Evolutionary conservation across 2,113 vertebrate species (phyloP).

Genomic region (Sebastes schlegelii): DNA sequence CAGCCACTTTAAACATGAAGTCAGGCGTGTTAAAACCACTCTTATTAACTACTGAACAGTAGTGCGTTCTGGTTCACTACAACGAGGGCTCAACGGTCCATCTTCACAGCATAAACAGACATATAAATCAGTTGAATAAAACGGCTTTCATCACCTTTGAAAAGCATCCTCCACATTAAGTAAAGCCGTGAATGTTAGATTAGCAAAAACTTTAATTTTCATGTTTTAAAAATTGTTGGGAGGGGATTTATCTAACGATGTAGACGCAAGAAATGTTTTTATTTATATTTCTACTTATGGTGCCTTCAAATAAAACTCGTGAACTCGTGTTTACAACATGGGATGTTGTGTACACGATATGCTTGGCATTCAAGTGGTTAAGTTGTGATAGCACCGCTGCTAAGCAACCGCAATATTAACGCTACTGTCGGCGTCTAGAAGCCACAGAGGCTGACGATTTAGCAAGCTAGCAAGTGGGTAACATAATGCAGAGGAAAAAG

Average conservation of each 20-base stretch:
- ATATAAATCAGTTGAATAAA: neutral
- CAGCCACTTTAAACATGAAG: slow-evolving; percentile 51
- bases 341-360: too few relatives aligned
- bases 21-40: slow-evolving; percentile 12
- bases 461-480: too few relatives aligned
- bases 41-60: slow-evolving; percentile 31
- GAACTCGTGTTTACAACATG: too few relatives aligned
- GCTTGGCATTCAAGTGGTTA: too few relatives aligned
- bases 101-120: neutral
- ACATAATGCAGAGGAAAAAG: too few relatives aligned
- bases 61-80: slow-evolving; percentile 20
- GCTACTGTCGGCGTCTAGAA: too few relatives aligned
- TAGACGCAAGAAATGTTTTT: neutral
- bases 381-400: too few relatives aligned
- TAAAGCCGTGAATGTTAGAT: neutral
- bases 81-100: neutral
- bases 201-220: neutral
- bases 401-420: too few relatives aligned
- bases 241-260: neutral
- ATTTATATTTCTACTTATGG: too few relatives aligned
- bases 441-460: too few relatives aligned
- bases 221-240: neutral
- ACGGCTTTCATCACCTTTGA: too few relatives aligned
- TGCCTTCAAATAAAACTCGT: too few relatives aligned
- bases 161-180: neutral